A percentile compares a stretch with the other conserved stretches of the same genome.
phyloP scores from a whole-genome alignment of 2,797 vertebrate species.

The Podarcis lilfordi region DNA sequence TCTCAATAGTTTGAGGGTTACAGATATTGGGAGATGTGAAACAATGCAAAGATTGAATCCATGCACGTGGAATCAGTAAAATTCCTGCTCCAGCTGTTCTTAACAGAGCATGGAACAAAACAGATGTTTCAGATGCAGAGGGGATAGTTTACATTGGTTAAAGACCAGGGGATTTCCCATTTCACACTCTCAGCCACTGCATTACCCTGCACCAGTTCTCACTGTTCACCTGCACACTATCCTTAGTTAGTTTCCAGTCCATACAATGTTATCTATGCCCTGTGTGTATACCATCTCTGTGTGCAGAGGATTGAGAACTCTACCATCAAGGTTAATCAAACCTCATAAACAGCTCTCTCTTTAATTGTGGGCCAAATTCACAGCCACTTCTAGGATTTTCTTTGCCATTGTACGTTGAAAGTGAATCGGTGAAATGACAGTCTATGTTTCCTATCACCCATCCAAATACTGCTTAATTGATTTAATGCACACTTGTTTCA shows the following conservation, averaged over 20 bases:
- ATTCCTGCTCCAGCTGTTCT: conserved; percentile 3
- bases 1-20: not conserved
- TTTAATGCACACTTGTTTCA: not conserved
- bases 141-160: conserved; percentile 11
- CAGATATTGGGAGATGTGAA: not conserved
- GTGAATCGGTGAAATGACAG: not conserved
- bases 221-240: not conserved
- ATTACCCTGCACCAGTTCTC: not conserved
- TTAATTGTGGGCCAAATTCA: not conserved
- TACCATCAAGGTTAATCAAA: not conserved
- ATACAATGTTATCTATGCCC: not conserved
- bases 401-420: not conserved
- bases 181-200: not conserved
- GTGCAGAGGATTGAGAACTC: not conserved
- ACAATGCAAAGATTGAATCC: not conserved
- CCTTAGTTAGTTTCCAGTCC: not conserved
- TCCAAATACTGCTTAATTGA: not conserved
- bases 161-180: not conserved
- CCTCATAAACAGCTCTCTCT: not conserved
- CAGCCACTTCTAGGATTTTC: not conserved
- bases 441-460: not conserved
- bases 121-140: conserved; percentile 7
- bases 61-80: not conserved
- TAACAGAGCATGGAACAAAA: not conserved
- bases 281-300: not conserved